phyloP scores from a whole-genome alignment of 2,888 invertebrate genomes.

The Phaedon cochleariae region DNA sequence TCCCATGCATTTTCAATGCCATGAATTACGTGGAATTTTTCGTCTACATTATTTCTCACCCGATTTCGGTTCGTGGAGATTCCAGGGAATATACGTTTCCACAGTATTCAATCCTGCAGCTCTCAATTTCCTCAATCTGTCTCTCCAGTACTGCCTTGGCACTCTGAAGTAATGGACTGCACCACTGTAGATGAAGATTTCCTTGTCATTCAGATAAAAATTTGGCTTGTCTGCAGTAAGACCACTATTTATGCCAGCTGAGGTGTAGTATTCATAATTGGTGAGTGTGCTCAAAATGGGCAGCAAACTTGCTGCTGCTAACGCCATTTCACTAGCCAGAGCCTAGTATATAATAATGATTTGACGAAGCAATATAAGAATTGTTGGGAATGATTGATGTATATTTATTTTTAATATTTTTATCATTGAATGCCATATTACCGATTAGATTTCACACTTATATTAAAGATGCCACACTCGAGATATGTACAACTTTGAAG shows the following conservation, averaged over 20 bases:
- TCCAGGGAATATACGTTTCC: slow-evolving; percentile 88
- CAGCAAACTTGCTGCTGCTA: not conserved
- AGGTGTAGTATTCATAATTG: slow-evolving; percentile 59
- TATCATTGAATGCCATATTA: too few relatives aligned
- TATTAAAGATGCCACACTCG: too few relatives aligned
- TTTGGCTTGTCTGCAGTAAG: slow-evolving; percentile 46
- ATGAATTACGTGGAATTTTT: too few relatives aligned
- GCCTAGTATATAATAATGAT: too few relatives aligned
- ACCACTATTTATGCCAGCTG: slow-evolving; percentile 51
- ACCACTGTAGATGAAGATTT: slow-evolving; percentile 62
- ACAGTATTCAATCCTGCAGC: slow-evolving; percentile 88
- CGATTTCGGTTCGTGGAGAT: slow-evolving; percentile 72
- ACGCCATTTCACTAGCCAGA: not conserved
- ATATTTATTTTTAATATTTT: too few relatives aligned
- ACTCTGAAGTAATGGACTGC: slow-evolving; percentile 86
- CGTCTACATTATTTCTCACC: slow-evolving; percentile 11
- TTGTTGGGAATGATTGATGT: too few relatives aligned
- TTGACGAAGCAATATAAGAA: too few relatives aligned
- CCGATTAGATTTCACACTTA: too few relatives aligned
- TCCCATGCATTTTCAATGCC: not conserved
- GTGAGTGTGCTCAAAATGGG: too few relatives aligned
- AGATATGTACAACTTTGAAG: too few relatives aligned
- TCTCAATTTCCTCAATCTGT: slow-evolving; percentile 77
- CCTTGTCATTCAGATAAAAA: slow-evolving; percentile 58
- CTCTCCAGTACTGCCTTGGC: slow-evolving; percentile 80